Conservation (phyloP, 2,888 invertebrate species). For the Hirudinaria manillensis region DNA sequence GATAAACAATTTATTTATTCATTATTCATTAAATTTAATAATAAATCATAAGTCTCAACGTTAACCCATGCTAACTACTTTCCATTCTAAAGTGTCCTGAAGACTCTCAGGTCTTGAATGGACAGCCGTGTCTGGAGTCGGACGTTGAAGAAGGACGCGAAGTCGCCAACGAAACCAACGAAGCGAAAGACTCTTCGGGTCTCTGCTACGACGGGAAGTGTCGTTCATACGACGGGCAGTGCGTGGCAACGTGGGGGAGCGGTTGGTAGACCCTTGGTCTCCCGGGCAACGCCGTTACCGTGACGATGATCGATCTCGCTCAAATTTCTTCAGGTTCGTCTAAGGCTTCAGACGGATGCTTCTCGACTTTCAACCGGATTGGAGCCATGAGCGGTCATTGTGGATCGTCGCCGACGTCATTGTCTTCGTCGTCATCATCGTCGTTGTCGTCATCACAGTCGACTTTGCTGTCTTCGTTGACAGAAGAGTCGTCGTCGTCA, state of each 20-base stretch:
- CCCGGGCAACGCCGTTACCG: too few species aligned
- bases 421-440: constrained; percentile 7
- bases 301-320: too few species aligned
- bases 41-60: too few species aligned
- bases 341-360: constrained; percentile 7
- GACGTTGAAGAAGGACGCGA: not conserved
- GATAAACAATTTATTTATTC: too few species aligned
- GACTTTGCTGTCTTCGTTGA: not conserved
- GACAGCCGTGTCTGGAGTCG: not conserved
- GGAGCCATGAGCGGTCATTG: constrained; percentile 1
- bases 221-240: not conserved
- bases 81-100: not conserved
- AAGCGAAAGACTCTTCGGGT: not conserved
- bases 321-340: not conserved
- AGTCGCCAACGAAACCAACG: not conserved
- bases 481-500: not conserved
- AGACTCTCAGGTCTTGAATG: not conserved
- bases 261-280: not conserved
- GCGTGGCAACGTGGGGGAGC: not conserved
- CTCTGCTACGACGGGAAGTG: not conserved
- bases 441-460: not conserved
- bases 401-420: not conserved
- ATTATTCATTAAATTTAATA: too few species aligned
- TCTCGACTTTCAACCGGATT: not conserved
- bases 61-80: not conserved